Percentiles rank a stretch among this genome's conserved stretches.
Evolutionary conservation across 2,888 invertebrate species (phyloP).

Genomic region (Dynastes maya): DNA sequence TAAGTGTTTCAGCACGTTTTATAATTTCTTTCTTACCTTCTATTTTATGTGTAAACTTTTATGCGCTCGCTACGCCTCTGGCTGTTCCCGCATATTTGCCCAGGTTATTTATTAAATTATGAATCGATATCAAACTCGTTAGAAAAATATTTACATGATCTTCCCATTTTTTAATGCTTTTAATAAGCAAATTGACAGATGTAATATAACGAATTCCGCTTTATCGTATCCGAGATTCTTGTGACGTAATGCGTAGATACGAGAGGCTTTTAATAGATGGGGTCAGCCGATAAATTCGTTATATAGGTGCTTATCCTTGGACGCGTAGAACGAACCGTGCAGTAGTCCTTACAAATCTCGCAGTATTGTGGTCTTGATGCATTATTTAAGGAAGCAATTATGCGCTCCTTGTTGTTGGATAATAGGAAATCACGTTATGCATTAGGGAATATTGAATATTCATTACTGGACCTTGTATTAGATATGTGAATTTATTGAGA

Average conservation of each 20-base stretch:
- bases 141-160: too few species aligned
- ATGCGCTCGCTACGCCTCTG: too few species aligned
- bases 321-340: conserved; percentile 2
- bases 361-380: conserved; percentile 33
- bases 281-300: conserved; percentile 15
- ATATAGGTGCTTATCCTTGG: conserved; percentile 29
- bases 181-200: too few species aligned
- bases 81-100: too few species aligned
- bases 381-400: conserved; percentile 42
- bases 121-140: too few species aligned
- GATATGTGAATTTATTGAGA: conserved; percentile 36
- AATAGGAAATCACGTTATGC: conserved; percentile 23
- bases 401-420: conserved; percentile 28
- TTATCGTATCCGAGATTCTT: too few species aligned
- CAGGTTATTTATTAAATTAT: too few species aligned
- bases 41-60: too few species aligned
- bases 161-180: too few species aligned
- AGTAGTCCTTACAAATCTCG: conserved; percentile 35
- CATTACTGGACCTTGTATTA: conserved; percentile 33
- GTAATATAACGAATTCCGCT: too few species aligned
- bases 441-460: conserved; percentile 38
- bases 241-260: not conserved
- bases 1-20: too few species aligned
- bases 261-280: not conserved
- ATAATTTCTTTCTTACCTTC: too few species aligned